A percentile compares a stretch with the other conserved stretches of the same genome.
Evolutionary conservation across 2,113 vertebrate genomes (phyloP).

Genomic region (Xiphias gladius): DNA sequence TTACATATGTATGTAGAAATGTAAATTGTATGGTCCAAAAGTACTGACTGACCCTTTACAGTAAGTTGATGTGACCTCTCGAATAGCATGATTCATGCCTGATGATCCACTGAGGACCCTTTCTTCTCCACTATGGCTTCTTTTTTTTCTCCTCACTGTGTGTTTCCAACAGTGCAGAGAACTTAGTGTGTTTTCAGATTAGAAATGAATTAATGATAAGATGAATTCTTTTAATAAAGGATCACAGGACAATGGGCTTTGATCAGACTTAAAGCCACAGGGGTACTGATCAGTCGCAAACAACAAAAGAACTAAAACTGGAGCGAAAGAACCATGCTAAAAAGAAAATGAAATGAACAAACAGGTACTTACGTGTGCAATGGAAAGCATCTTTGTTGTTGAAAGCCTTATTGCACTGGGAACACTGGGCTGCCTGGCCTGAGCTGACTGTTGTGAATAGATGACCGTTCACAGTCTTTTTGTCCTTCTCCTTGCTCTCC

Average conservation of each 20-base stretch:
- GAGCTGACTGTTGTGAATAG: constrained; percentile 84
- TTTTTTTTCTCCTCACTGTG: background rate
- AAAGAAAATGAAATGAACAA: background rate
- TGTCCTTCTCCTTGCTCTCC: constrained; percentile 92
- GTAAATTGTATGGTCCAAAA: background rate
- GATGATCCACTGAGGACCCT: background rate
- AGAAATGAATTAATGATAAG: background rate
- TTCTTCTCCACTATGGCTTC: background rate
- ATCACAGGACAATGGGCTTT: constrained; percentile 23
- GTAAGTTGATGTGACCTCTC: background rate
- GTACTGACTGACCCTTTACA: background rate
- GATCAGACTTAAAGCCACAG: constrained; percentile 22
- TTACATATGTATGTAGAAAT: background rate
- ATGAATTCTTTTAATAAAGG: constrained; percentile 2
- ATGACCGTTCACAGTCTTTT: constrained; percentile 90
- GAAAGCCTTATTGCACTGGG: constrained; percentile 90
- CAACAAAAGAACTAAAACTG: background rate
- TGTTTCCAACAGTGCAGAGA: background rate
- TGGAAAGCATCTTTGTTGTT: constrained; percentile 89
- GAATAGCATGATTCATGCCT: background rate
- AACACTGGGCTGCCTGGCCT: constrained; percentile 85
- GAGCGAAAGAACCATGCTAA: background rate
- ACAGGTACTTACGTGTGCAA: constrained; percentile 88
- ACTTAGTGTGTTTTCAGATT: background rate
- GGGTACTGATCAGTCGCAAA: background rate